Evolutionary conservation across 1,140 invertebrate genomes (phyloP).

Genomic region (Danaus plexippus): DNA sequence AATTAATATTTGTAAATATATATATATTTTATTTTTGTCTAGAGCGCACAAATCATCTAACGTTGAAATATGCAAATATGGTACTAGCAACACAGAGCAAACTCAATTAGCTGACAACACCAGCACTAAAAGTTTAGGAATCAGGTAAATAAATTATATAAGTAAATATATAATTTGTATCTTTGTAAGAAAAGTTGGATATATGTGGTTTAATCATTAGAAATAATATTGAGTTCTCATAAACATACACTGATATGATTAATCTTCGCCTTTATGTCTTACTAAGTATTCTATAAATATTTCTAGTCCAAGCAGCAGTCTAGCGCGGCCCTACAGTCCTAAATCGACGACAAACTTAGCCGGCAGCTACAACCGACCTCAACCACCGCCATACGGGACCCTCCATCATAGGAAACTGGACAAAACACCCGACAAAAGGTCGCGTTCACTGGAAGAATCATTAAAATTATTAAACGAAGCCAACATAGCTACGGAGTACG

Average conservation of each 20-base stretch:
- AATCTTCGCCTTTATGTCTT: too few species aligned
- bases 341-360: constrained; percentile 58
- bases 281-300: constrained; percentile 1
- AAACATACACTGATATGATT: too few species aligned
- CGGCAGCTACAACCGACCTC: constrained; percentile 61
- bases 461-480: constrained; percentile 66
- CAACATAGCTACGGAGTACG: constrained; percentile 48
- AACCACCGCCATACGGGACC: constrained; percentile 64
- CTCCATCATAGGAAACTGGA: constrained; percentile 49
- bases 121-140: constrained; percentile 51
- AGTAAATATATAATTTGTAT: too few species aligned
- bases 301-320: constrained; percentile 64
- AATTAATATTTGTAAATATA: constrained; percentile 1
- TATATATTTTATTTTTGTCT: constrained; percentile 17
- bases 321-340: constrained; percentile 56
- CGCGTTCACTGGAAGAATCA: constrained; percentile 57
- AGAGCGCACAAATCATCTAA: constrained; percentile 52
- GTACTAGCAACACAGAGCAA: constrained; percentile 58
- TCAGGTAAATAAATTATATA: constrained; percentile 32
- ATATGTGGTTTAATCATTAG: too few species aligned
- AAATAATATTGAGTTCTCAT: too few species aligned
- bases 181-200: too few species aligned
- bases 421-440: constrained; percentile 34
- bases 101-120: constrained; percentile 53
- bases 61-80: constrained; percentile 55